phyloP scores from a whole-genome alignment of 2,113 vertebrate genomes.

The Chrysochloris asiatica region DNA sequence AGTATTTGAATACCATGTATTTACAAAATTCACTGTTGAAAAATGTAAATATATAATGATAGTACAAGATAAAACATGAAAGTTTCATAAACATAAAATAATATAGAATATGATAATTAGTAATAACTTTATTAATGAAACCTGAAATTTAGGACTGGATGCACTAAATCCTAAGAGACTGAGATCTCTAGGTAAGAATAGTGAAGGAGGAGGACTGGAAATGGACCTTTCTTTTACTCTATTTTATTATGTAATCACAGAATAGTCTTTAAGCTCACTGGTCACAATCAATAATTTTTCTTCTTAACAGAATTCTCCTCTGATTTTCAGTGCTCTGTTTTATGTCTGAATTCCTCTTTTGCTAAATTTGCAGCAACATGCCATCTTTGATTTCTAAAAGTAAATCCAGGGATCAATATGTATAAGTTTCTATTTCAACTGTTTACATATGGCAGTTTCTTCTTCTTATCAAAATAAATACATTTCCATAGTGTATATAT shows the following conservation, averaged over 20 bases:
- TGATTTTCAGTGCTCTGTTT: not conserved
- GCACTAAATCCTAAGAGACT: not conserved
- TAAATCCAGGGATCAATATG: not conserved
- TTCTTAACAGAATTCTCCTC: not conserved
- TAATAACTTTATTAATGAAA: constrained; percentile 25
- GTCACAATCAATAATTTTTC: not conserved
- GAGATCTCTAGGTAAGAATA: not conserved
- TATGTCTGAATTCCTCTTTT: not conserved
- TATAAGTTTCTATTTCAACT: not conserved
- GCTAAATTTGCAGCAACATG: not conserved
- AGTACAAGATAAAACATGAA: not conserved
- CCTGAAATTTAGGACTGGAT: constrained; percentile 1
- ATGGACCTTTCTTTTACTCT: not conserved
- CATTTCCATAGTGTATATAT: not conserved
- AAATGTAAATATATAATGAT: not conserved
- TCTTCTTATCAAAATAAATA: not conserved
- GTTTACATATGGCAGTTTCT: not conserved
- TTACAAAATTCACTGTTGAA: not conserved
- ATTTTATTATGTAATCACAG: not conserved
- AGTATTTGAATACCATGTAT: not conserved
- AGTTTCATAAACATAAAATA: not conserved
- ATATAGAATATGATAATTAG: not conserved
- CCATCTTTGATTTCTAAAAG: constrained; percentile 44
- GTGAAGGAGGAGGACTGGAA: not conserved
- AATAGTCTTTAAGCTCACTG: not conserved